Evolutionary conservation across 1,140 invertebrate genomes (phyloP).

Genomic region (Aphelinus atriplicis): DNA sequence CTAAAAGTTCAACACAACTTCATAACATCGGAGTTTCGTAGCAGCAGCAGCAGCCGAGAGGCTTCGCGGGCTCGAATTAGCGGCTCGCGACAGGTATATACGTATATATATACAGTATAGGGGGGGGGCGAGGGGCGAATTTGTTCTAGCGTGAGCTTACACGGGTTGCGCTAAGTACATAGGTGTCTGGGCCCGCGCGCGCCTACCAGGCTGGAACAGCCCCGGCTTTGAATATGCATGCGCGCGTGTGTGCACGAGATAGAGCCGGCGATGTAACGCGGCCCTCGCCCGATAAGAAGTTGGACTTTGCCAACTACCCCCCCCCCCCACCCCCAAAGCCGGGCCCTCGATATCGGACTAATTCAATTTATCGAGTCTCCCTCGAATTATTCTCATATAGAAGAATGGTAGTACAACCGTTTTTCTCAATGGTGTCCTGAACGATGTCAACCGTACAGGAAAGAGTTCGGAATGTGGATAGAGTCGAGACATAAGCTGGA

Average conservation of each 20-base stretch:
- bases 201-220: not conserved
- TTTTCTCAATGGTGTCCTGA: no score
- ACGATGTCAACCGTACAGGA: no score
- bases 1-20: conserved; percentile 65
- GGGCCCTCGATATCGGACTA: no score
- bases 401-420: no score
- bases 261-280: not conserved
- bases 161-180: conserved; percentile 66
- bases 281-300: conserved; percentile 8
- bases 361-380: no score
- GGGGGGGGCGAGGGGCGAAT: conserved; percentile 46
- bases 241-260: not conserved
- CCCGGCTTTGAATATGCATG: not conserved
- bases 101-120: conserved; percentile 31
- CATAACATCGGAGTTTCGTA: conserved; percentile 56
- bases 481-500: no score
- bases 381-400: no score
- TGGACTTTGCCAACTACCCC: no score
- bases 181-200: conserved; percentile 40
- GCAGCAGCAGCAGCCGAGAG: not conserved
- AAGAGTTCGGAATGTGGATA: no score
- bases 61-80: conserved; percentile 32
- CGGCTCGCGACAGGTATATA: conserved; percentile 16
- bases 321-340: no score
- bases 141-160: conserved; percentile 68